Conservation (phyloP, 2,797 vertebrate genomes). For the Phataginus tricuspis region DNA sequence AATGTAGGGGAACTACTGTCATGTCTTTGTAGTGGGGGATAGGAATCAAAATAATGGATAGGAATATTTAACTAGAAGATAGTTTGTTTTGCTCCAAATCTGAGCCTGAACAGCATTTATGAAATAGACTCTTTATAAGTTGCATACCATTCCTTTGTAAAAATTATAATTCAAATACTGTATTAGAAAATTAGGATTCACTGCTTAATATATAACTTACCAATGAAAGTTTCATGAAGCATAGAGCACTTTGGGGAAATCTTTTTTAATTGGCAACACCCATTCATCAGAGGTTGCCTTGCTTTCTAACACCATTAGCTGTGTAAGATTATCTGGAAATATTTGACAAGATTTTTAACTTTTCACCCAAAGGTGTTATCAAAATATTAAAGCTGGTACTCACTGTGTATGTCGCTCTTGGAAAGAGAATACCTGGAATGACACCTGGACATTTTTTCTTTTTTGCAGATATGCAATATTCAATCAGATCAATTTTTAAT, state of each 20-base stretch:
- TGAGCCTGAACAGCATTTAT: background rate
- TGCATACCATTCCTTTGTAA: background rate
- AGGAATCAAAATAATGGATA: background rate
- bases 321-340: slow-evolving; percentile 47
- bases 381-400: slow-evolving; percentile 74
- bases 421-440: slow-evolving; percentile 47
- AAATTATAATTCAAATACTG: background rate
- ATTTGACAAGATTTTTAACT: slow-evolving; percentile 57
- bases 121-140: background rate
- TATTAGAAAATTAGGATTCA: background rate
- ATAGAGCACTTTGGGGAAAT: background rate
- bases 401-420: background rate
- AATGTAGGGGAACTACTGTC: background rate
- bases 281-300: slow-evolving; percentile 25
- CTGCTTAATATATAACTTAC: background rate
- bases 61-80: background rate
- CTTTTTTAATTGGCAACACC: background rate
- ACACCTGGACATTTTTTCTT: slow-evolving; percentile 76
- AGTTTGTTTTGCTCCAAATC: slow-evolving; percentile 14
- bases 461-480: slow-evolving; percentile 62
- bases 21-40: background rate
- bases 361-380: slow-evolving; percentile 62
- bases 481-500: slow-evolving; percentile 83
- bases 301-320: slow-evolving; percentile 37
- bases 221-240: background rate